phyloP scores from a whole-genome alignment of 2,113 vertebrate genomes.

The Hyperoodon ampullatus region DNA sequence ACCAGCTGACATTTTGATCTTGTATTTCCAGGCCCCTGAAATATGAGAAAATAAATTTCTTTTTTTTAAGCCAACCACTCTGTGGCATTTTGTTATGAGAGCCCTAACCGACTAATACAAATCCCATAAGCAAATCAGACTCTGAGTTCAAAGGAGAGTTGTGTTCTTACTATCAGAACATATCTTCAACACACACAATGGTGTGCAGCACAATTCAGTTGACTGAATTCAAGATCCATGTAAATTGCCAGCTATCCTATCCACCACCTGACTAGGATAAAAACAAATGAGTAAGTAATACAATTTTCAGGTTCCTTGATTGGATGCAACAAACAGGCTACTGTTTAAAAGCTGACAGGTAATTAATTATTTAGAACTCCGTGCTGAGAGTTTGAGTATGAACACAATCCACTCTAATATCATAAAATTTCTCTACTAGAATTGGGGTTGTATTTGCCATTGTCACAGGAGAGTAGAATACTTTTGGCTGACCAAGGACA shows the following conservation, averaged over 20 bases:
- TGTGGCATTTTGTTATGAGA: background rate
- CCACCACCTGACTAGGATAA: background rate
- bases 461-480: background rate
- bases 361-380: rapidly evolving
- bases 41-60: background rate
- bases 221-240: background rate
- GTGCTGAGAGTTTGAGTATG: background rate
- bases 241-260: background rate
- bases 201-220: background rate
- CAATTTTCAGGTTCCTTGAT: background rate
- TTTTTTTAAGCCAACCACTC: background rate
- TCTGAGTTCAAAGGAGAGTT: background rate
- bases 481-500: background rate
- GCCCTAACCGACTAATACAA: background rate
- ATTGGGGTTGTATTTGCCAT: rapidly evolving
- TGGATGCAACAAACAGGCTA: background rate
- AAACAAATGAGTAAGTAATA: background rate
- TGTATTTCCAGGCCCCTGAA: background rate
- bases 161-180: background rate
- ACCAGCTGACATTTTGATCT: background rate
- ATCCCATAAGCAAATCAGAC: background rate
- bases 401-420: too few species aligned
- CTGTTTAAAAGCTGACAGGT: background rate
- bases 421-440: background rate
- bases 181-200: background rate